Evolutionary conservation across 2,888 invertebrate genomes (phyloP).

Genomic region (Notocelia uddmanniana): DNA sequence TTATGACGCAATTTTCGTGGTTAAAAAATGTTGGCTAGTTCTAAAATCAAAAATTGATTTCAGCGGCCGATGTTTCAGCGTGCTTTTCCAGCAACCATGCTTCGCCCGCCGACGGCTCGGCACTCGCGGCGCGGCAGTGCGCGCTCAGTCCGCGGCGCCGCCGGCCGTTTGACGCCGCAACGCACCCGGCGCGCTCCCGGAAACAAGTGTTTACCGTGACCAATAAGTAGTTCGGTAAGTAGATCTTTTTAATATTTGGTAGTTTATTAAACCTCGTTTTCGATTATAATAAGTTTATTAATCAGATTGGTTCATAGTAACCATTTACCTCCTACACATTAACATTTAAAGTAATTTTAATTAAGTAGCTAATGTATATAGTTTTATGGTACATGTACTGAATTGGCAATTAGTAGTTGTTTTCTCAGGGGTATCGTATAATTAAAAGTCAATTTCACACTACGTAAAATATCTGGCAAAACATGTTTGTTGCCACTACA

Average conservation of each 20-base stretch:
- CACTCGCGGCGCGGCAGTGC: constrained; percentile 49
- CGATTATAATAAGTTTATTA: background rate
- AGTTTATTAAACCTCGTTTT: background rate
- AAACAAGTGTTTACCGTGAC: constrained; percentile 14
- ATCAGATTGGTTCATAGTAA: background rate
- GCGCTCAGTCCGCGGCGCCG: constrained; percentile 48
- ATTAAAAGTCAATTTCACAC: background rate
- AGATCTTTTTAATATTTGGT: background rate
- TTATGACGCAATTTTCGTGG: too few relatives aligned
- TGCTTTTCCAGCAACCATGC: background rate
- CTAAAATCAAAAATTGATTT: background rate
- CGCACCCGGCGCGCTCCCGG: background rate
- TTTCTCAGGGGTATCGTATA: background rate
- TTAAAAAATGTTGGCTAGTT: background rate
- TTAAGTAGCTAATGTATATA: background rate
- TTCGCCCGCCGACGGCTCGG: background rate
- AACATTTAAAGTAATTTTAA: background rate
- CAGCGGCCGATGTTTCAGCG: background rate
- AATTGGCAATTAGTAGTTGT: background rate
- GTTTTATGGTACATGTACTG: background rate
- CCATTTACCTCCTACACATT: too few relatives aligned
- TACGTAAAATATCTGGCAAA: background rate
- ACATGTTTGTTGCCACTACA: constrained; percentile 5
- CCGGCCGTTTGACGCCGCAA: constrained; percentile 49
- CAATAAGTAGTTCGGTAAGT: constrained; percentile 22